Evolutionary conservation across 2,113 vertebrate genomes (phyloP).

Genomic region (Eonycteris spelaea): DNA sequence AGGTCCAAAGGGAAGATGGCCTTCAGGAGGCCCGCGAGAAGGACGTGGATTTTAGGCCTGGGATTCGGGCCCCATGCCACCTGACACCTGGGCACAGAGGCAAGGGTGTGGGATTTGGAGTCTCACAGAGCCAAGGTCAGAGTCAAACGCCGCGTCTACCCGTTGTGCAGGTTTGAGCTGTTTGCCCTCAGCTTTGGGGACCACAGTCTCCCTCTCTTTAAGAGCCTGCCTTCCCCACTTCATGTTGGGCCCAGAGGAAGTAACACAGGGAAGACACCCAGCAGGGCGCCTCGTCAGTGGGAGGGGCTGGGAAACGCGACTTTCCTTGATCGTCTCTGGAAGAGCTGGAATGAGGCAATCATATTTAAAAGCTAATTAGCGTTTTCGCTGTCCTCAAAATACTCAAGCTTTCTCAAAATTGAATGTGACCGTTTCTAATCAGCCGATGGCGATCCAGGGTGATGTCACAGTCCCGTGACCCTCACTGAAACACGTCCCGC

Average conservation of each 20-base stretch:
- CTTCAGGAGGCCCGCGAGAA: neutral
- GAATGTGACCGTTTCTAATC: constrained; percentile 18
- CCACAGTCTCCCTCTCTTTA: neutral
- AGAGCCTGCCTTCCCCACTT: neutral
- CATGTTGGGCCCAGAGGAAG: neutral
- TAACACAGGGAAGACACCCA: neutral
- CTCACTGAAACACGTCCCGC: neutral
- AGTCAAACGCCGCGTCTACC: fast-evolving
- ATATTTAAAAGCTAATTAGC: neutral
- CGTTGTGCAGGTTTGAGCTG: too few species aligned
- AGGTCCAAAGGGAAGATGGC: neutral
- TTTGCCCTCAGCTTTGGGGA: neutral
- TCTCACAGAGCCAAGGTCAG: neutral
- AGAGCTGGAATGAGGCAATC: neutral
- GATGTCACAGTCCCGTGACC: constrained; percentile 30
- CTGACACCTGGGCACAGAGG: neutral
- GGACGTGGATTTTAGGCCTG: fast-evolving
- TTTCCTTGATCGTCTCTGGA: neutral
- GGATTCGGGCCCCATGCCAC: neutral
- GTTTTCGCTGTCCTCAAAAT: neutral
- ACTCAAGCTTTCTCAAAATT: neutral
- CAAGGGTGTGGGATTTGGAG: too few species aligned
- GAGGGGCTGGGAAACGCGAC: neutral
- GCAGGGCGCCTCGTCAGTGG: fast-evolving
- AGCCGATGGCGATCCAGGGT: constrained; percentile 23